A percentile compares a stretch with the other conserved stretches of the same genome.
Evolutionary conservation across 2,797 vertebrate genomes (phyloP).

Genomic region (Onychomys arenicola): DNA sequence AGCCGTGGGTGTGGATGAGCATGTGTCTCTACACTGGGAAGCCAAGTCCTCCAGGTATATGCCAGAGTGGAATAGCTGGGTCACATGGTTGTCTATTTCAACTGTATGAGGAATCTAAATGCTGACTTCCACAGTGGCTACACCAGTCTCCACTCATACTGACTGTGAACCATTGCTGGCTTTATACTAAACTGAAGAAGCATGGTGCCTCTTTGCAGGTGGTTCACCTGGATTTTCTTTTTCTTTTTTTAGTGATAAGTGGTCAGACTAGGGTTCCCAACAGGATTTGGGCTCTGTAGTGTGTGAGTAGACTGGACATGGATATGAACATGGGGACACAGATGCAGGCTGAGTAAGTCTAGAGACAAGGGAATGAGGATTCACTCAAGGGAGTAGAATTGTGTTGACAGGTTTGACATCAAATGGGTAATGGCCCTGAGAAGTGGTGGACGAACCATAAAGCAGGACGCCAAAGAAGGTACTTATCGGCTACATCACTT

Average conservation of each 20-base stretch:
- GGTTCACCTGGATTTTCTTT: neutral
- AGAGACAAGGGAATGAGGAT: neutral
- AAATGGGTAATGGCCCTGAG: neutral
- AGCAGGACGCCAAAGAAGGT: neutral
- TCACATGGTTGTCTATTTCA: neutral
- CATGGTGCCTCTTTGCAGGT: neutral
- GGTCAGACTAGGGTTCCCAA: neutral
- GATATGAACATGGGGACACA: neutral
- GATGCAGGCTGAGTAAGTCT: neutral
- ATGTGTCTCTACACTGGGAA: neutral
- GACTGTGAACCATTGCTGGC: neutral
- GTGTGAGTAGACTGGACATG: neutral
- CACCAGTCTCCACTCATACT: no score
- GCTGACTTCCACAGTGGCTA: neutral
- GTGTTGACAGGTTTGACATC: neutral
- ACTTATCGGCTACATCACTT: neutral
- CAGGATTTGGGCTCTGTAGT: neutral
- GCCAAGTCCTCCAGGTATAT: neutral
- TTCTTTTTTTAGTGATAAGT: neutral
- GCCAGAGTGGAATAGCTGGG: neutral
- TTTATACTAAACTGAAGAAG: neutral
- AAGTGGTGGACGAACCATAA: neutral
- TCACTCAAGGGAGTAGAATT: neutral
- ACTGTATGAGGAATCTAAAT: neutral
- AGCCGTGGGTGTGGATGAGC: rapidly evolving